These are phyloP conservation scores for Charadrius vociferus DNA, from an alignment of 2,113 vertebrate genomes.

Conservation along the genomic window DNA sequence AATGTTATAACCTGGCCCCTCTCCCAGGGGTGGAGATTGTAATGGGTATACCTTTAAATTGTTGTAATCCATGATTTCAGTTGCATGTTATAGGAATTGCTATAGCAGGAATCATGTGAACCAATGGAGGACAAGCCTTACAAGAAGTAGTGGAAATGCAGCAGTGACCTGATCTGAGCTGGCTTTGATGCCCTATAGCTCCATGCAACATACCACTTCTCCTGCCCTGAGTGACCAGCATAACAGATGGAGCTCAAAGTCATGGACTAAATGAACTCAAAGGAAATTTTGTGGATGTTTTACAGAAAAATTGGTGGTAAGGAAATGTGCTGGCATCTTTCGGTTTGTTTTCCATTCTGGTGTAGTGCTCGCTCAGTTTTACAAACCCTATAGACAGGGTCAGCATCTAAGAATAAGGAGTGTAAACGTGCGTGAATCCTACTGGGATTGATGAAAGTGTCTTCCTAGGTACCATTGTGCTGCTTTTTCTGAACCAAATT, in stretches of 20 bases:
- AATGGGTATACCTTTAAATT: too few species aligned
- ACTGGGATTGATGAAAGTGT: not conserved
- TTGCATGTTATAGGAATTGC: too few species aligned
- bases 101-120: too few species aligned
- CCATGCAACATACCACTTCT: too few species aligned
- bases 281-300: not conserved
- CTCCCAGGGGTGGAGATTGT: too few species aligned
- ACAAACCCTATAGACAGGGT: not conserved
- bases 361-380: not conserved
- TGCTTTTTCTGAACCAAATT: not conserved
- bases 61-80: too few species aligned
- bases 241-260: not conserved
- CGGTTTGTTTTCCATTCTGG: not conserved
- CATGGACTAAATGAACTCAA: not conserved
- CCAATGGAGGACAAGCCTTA: too few species aligned
- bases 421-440: not conserved
- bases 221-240: too few species aligned
- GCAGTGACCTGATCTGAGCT: too few species aligned
- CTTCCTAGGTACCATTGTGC: not conserved
- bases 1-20: too few species aligned
- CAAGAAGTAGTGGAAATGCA: too few species aligned
- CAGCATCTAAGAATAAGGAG: not conserved
- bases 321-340: not conserved
- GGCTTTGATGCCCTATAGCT: too few species aligned
- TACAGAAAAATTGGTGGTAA: not conserved